These are phyloP conservation scores for Hypena proboscidalis DNA, from an alignment of 2,888 invertebrate genomes.

Conservation along the genomic window DNA sequence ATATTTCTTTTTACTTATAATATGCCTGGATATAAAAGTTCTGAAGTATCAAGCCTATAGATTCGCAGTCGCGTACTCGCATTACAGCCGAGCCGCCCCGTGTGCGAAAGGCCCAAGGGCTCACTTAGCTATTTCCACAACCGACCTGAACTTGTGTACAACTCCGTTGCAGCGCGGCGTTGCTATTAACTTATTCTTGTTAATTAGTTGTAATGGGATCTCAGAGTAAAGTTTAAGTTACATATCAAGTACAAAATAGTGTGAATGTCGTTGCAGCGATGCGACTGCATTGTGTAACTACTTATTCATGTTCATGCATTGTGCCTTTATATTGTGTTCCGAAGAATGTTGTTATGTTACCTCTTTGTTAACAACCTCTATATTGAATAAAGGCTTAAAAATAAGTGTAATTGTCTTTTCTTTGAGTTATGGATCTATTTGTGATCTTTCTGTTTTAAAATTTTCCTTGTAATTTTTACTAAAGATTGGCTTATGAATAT, in stretches of 20 bases:
- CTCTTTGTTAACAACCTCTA: slow-evolving; percentile 55
- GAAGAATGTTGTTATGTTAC: slow-evolving; percentile 57
- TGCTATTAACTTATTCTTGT: slow-evolving; percentile 33
- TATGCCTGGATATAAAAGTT: no score
- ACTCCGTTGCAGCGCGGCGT: background rate
- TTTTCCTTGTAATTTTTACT: no score
- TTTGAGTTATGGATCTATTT: no score
- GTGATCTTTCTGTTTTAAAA: no score
- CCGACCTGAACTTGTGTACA: no score
- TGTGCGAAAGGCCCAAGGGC: no score
- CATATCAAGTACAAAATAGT: slow-evolving; percentile 55
- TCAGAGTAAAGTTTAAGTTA: slow-evolving; percentile 52
- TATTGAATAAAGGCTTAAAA: slow-evolving; percentile 37
- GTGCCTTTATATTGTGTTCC: slow-evolving; percentile 62
- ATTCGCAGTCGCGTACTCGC: no score
- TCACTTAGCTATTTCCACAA: no score
- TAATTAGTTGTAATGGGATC: slow-evolving; percentile 56
- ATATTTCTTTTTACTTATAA: no score
- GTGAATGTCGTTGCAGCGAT: slow-evolving; percentile 13
- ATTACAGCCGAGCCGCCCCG: no score
- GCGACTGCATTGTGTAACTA: slow-evolving; percentile 10
- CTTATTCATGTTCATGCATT: slow-evolving; percentile 20
- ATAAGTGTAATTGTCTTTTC: slow-evolving; percentile 2
- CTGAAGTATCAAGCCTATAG: no score
- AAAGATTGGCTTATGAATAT: no score